Percentiles rank a stretch among this genome's conserved stretches.
phyloP scores from a whole-genome alignment of 2,113 vertebrate species.

The Pygoscelis adeliae region DNA sequence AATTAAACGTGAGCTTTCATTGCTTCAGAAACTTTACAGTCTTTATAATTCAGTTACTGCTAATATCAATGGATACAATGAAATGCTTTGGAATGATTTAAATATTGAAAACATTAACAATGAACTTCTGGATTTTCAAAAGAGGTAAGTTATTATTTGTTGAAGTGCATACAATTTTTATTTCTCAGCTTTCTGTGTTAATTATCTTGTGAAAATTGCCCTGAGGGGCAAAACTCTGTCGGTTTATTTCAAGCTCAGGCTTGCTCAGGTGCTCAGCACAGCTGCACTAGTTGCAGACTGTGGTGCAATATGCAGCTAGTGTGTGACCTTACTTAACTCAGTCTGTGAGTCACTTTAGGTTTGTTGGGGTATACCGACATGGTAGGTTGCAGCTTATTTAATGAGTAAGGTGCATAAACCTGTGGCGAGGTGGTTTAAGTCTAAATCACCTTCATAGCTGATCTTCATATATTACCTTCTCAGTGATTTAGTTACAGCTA shows the following conservation, averaged over 20 bases:
- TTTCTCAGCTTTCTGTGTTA: not conserved
- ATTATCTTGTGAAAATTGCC: not conserved
- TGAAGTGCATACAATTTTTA: not conserved
- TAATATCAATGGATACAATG: slow-evolving; percentile 73
- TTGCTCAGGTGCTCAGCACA: not conserved
- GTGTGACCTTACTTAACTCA: not conserved
- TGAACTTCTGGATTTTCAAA: slow-evolving; percentile 86
- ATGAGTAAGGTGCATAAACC: not conserved
- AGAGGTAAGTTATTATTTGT: slow-evolving; percentile 58
- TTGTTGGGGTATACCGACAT: not conserved
- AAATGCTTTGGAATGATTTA: slow-evolving; percentile 81
- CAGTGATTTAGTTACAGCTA: not conserved
- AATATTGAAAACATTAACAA: slow-evolving; percentile 81
- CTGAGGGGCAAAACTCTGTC: not conserved
- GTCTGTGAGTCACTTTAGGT: not conserved
- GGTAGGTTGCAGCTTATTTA: not conserved
- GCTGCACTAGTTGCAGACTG: not conserved
- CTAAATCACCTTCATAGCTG: not conserved
- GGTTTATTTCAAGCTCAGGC: not conserved
- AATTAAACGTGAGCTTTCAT: slow-evolving; percentile 79
- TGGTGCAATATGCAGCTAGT: not conserved
- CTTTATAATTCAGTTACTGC: slow-evolving; percentile 78
- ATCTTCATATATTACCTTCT: not conserved
- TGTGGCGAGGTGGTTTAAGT: not conserved
- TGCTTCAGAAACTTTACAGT: slow-evolving; percentile 83